These are phyloP conservation scores for Spea hammondii DNA, from an alignment of 2,797 vertebrate species.

Conservation along the genomic window DNA sequence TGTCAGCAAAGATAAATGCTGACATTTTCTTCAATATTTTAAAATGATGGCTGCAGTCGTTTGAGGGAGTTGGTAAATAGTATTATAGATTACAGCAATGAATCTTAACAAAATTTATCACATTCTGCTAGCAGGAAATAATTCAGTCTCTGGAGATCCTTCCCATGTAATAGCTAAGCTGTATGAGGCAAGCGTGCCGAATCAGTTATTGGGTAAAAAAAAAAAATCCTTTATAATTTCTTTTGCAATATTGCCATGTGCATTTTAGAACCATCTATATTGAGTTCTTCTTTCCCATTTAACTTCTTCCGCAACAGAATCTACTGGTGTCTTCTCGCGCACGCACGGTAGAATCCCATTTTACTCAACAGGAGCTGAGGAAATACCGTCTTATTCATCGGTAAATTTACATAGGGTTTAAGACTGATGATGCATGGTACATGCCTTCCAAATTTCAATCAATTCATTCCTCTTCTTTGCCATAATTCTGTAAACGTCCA, in stretches of 20 bases:
- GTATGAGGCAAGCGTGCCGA: conserved; percentile 17
- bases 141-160: conserved; percentile 33
- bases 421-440: no score
- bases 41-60: conserved; percentile 29
- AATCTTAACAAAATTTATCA: conserved; percentile 36
- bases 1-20: conserved; percentile 25
- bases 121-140: conserved; percentile 33
- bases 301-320: no score
- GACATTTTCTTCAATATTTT: conserved; percentile 23
- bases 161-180: conserved; percentile 32
- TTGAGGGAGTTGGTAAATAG: conserved; percentile 31
- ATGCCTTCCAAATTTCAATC: no score
- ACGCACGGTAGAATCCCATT: no score
- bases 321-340: no score
- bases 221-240: conserved; percentile 38
- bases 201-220: conserved; percentile 31
- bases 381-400: no score
- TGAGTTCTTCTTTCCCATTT: no score
- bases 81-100: conserved; percentile 29
- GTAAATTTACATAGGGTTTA: no score
- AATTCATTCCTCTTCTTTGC: no score
- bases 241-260: conserved; percentile 35
- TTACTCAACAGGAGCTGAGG: no score
- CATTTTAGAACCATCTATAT: no score
- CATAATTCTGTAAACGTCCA: no score